Percentiles rank a stretch among this genome's conserved stretches.
These are phyloP conservation scores for Fulica atra DNA, from an alignment of 2,113 vertebrate genomes.

Conservation along the genomic window DNA sequence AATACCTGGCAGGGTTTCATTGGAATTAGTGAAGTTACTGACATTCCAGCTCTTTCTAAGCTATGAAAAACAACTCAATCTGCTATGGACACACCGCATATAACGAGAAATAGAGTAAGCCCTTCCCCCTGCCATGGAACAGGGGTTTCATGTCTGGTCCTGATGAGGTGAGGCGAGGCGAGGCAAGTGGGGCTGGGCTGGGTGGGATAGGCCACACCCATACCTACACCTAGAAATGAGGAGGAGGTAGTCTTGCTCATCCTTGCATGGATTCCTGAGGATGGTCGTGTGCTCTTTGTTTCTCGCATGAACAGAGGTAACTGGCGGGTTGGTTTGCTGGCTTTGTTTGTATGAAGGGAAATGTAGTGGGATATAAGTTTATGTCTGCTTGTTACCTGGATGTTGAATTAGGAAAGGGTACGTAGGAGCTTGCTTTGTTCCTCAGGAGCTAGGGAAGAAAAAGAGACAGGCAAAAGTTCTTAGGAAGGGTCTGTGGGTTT, in stretches of 20 bases:
- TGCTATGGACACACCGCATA: not conserved
- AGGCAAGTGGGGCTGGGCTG: too few relatives aligned
- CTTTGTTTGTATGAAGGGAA: rapidly evolving
- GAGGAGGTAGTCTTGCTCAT: rapidly evolving
- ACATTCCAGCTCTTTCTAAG: not conserved
- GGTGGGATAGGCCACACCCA: too few relatives aligned
- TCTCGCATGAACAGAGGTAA: rapidly evolving
- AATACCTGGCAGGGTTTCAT: not conserved
- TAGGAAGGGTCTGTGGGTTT: not conserved
- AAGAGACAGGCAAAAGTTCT: not conserved
- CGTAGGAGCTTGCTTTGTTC: not conserved
- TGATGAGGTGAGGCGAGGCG: not conserved
- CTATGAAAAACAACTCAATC: not conserved
- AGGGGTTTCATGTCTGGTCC: not conserved
- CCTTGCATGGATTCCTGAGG: rapidly evolving
- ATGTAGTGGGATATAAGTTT: rapidly evolving
- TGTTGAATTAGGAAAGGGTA: rapidly evolving
- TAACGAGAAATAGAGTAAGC: not conserved
- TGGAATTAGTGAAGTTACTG: not conserved
- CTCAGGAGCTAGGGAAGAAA: not conserved
- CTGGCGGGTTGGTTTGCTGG: not conserved
- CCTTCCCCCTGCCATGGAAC: not conserved
- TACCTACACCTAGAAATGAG: not conserved
- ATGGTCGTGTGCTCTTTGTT: rapidly evolving
- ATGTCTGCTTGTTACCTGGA: not conserved